Conservation (phyloP, 2,113 vertebrate species). For the Brachyhypopomus occidentalis region DNA sequence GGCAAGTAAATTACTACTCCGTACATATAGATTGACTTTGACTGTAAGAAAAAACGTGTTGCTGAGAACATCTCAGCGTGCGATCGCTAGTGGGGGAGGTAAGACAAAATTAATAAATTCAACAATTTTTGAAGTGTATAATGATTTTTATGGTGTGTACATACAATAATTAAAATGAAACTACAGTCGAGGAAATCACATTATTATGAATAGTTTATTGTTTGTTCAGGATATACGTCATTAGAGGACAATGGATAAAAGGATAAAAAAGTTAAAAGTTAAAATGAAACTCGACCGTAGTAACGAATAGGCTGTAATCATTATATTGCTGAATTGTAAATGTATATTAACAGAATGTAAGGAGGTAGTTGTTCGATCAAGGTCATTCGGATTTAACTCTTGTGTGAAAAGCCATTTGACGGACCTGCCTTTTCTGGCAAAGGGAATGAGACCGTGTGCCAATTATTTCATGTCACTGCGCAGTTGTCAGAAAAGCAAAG, state of each 20-base stretch:
- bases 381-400: conserved; percentile 64
- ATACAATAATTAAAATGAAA: too few species aligned
- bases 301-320: too few species aligned
- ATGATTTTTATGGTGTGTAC: too few species aligned
- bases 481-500: conserved; percentile 26
- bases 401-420: conserved; percentile 49
- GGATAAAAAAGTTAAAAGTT: too few species aligned
- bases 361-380: conserved; percentile 50
- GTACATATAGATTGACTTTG: conserved; percentile 49
- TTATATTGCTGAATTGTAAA: too few species aligned
- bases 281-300: too few species aligned
- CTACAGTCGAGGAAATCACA: too few species aligned
- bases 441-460: conserved; percentile 52
- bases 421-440: conserved; percentile 65
- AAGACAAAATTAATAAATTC: neutral
- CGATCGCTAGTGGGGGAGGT: conserved; percentile 60
- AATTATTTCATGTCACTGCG: conserved; percentile 43
- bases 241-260: too few species aligned
- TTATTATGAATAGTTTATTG: too few species aligned
- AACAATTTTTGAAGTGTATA: too few species aligned
- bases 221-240: too few species aligned
- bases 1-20: conserved; percentile 67
- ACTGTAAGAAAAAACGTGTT: conserved; percentile 29
- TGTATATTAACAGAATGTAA: too few species aligned
- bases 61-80: conserved; percentile 34